Conservation (phyloP, 2,797 vertebrate species). For the Sternotherus odoratus region DNA sequence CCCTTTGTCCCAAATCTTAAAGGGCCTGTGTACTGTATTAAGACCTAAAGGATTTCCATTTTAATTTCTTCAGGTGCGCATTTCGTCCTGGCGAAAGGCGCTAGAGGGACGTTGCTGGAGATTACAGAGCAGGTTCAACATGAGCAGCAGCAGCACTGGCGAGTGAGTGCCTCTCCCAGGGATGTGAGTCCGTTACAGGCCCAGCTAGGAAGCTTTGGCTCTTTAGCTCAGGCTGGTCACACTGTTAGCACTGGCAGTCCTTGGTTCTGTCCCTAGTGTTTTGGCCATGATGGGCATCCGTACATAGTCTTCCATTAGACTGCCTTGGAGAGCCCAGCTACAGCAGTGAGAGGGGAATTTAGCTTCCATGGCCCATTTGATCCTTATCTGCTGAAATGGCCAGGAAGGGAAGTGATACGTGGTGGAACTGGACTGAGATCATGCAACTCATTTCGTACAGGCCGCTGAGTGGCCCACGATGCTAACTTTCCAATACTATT, state of each 20-base stretch:
- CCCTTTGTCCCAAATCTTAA: neutral
- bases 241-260: neutral
- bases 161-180: neutral
- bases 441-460: neutral
- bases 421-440: neutral
- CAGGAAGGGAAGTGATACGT: neutral
- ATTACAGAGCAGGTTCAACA: too few species aligned
- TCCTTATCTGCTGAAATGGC: neutral
- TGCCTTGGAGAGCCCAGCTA: neutral
- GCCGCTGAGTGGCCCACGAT: neutral
- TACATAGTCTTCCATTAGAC: neutral
- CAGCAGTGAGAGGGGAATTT: neutral
- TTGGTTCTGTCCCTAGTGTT: neutral
- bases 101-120: neutral
- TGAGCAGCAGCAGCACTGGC: neutral
- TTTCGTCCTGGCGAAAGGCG: rapidly evolving
- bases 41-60: neutral
- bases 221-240: neutral
- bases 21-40: neutral
- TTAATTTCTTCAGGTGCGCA: neutral
- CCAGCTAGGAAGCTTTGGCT: neutral
- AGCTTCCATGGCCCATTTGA: neutral
- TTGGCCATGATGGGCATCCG: neutral
- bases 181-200: neutral
- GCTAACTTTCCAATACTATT: neutral